Evolutionary conservation across 1,140 invertebrate genomes (phyloP).

Genomic region (Drosophila simulans): DNA sequence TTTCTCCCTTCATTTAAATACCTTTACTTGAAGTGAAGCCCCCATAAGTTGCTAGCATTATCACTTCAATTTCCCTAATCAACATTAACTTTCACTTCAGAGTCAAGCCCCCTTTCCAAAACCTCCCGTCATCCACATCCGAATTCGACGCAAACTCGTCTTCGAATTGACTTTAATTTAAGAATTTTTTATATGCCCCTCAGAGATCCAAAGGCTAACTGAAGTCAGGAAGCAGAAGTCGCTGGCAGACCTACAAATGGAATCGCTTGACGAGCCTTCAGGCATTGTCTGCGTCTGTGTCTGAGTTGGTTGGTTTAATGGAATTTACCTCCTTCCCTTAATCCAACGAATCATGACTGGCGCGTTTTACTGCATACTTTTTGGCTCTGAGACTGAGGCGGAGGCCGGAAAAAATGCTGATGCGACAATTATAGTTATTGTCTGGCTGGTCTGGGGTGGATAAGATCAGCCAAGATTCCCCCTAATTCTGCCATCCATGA

Average conservation of each 20-base stretch:
- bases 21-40: neutral
- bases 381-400: constrained; percentile 21
- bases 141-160: constrained; percentile 31
- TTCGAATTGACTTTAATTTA: constrained; percentile 73
- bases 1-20: neutral
- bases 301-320: constrained; percentile 60
- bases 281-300: constrained; percentile 42
- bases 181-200: constrained; percentile 59
- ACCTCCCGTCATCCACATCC: constrained; percentile 21
- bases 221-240: constrained; percentile 4
- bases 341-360: constrained; percentile 38
- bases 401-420: constrained; percentile 65
- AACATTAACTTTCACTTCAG: constrained; percentile 59
- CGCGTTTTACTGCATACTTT: constrained; percentile 62
- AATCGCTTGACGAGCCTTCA: constrained; percentile 67
- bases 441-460: constrained; percentile 58
- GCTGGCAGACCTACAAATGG: constrained; percentile 54
- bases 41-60: constrained; percentile 31
- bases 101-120: neutral
- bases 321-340: constrained; percentile 48
- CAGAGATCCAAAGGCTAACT: constrained; percentile 12
- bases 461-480: constrained; percentile 3
- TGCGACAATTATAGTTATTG: constrained; percentile 82
- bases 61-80: constrained; percentile 67
- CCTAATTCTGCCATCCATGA: constrained; percentile 9